Evolutionary conservation across 1,140 invertebrate genomes (phyloP).

Genomic region (Ceratosolen fusciceps): DNA sequence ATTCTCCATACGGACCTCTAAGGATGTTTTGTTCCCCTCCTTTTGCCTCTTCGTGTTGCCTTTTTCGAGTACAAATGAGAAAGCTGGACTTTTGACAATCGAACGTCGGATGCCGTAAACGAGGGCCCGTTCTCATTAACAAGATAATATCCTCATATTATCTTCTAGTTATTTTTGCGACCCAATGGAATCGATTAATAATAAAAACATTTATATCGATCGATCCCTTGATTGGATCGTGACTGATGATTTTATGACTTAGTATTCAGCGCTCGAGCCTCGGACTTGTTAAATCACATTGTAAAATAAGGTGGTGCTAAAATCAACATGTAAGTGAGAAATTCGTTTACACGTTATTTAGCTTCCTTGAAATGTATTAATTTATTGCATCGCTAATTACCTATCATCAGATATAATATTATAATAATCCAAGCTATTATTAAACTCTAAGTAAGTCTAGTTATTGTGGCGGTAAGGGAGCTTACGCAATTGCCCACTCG

Average conservation of each 20-base stretch:
- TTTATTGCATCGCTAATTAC: neutral
- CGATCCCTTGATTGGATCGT: conserved; percentile 33
- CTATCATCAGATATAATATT: neutral
- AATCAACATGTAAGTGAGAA: conserved; percentile 16
- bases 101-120: conserved; percentile 1
- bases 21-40: neutral
- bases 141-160: neutral
- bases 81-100: conserved; percentile 9
- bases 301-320: conserved; percentile 19
- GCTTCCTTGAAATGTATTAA: conserved; percentile 8
- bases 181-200: neutral
- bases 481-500: neutral
- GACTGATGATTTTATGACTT: conserved; percentile 34
- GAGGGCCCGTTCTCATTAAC: neutral
- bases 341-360: conserved; percentile 21
- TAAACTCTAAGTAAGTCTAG: too few relatives aligned
- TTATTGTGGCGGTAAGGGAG: too few relatives aligned
- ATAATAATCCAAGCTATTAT: neutral
- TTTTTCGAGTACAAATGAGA: conserved; percentile 1
- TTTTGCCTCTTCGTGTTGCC: neutral
- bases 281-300: conserved; percentile 24
- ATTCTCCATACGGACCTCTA: neutral
- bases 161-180: conserved; percentile 3
- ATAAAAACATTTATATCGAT: conserved; percentile 36
- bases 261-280: neutral